A percentile compares a stretch with the other conserved stretches of the same genome.
These are phyloP conservation scores for Scaptomyza pallida DNA, from an alignment of 1,140 invertebrate species.

Conservation along the genomic window DNA sequence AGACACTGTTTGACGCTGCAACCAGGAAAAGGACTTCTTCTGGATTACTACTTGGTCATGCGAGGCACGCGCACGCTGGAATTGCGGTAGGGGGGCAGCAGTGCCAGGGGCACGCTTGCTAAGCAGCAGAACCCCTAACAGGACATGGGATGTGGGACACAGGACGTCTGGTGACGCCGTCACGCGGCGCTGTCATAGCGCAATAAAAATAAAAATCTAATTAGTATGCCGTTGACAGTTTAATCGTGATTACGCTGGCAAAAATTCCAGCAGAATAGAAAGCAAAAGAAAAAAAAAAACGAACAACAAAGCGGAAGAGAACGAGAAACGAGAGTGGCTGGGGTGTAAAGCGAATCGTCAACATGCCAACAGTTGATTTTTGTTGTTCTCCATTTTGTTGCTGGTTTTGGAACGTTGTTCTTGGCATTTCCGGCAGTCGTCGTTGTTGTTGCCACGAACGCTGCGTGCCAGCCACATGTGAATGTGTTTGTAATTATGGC, in stretches of 20 bases:
- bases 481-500: conserved; percentile 18
- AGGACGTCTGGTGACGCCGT: conserved; percentile 58
- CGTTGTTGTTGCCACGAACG: conserved; percentile 37
- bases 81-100: neutral
- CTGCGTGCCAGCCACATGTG: conserved; percentile 61
- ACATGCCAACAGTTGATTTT: conserved; percentile 82
- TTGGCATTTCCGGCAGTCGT: conserved; percentile 77
- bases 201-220: conserved; percentile 83
- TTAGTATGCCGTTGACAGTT: conserved; percentile 83
- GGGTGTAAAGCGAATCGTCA: conserved; percentile 57
- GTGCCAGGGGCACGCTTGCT: conserved; percentile 10
- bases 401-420: conserved; percentile 60
- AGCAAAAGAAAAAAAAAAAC: conserved; percentile 1
- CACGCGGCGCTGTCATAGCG: conserved; percentile 79
- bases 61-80: conserved; percentile 58
- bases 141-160: neutral
- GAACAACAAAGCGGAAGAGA: conserved; percentile 4
- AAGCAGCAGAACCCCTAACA: conserved; percentile 13
- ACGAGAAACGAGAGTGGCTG: neutral
- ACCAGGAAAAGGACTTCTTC: conserved; percentile 16
- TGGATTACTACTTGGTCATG: conserved; percentile 61
- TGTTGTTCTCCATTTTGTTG: conserved; percentile 50
- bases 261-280: conserved; percentile 52
- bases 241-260: conserved; percentile 83
- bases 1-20: conserved; percentile 16